Base-by-base conservation (phyloP, 2,888 invertebrate genomes). In the Atethmia centrago region DNA sequence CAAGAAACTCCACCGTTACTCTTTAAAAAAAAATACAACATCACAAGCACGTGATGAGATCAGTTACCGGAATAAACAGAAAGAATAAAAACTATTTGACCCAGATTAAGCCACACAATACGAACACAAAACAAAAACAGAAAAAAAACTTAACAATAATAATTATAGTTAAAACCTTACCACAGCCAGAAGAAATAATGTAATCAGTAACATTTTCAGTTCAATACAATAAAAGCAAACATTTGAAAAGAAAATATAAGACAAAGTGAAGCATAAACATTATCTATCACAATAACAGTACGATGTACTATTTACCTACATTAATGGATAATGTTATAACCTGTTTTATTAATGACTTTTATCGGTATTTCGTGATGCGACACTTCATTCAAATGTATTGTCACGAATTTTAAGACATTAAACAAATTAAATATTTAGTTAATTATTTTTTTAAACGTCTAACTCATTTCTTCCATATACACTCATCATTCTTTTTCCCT, bases 91-190 rank as follows among this genome's bases (percentile, higher is more conserved):
- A 45, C 4, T 2, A 31, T 31, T 1, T 1, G 3, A 16, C 45
- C 16, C 45, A 16, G 16, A 14, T 45, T 45, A 16, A 45, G 16
- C 16, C 16, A 45, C 16, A 16, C 5, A 16, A 45, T 16, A 16
- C 16, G n/a, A 25, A 53, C 25, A 25, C 2, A 0, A 36, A 36
- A 3, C 31, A 25, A 25, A 55, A 2, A 0, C 3, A 4, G n/a
- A n/a, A n/a, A 3, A 9, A 8, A 55, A 25, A 16, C n/a, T 14
- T 9, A 25, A 9, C 1, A 31, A 25, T 40, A 19, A 62, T 19
- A 7, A 25, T 36, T 45, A 25, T 7, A 21, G 7, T 67, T 47
- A 53, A 53, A 61, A 31, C 8, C 64, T 74, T 75, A 73, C 73
- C 75, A 36, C 1, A 63, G 28, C 19, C 55, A 76, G 2, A 47